Evolutionary conservation across 1,140 invertebrate genomes (phyloP).

Genomic region (Hypothenemus hampei): DNA sequence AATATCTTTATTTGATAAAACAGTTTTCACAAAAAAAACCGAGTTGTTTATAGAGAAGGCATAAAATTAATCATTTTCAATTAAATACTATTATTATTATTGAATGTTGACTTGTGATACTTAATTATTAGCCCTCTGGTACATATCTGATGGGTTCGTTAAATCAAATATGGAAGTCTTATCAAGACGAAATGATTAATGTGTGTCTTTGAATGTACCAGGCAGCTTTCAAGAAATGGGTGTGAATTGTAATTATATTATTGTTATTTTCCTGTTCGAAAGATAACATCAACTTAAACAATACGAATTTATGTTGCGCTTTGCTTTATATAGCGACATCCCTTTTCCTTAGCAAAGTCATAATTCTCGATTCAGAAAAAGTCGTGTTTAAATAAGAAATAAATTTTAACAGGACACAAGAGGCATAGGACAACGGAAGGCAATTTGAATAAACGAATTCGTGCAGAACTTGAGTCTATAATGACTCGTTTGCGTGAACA

Average conservation of each 20-base stretch:
- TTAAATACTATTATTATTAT: conserved; percentile 18
- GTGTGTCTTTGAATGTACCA: conserved; percentile 12
- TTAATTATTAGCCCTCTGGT: conserved; percentile 9
- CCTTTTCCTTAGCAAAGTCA: no score
- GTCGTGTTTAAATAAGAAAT: no score
- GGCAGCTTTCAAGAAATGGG: conserved; percentile 10
- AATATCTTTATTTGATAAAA: neutral
- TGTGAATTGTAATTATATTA: conserved; percentile 16
- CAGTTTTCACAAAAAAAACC: neutral
- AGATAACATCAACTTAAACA: conserved; percentile 4
- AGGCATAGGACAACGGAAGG: conserved; percentile 1
- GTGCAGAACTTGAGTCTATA: neutral
- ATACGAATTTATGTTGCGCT: no score
- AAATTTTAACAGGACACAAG: conserved; percentile 1
- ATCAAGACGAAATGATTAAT: conserved; percentile 18
- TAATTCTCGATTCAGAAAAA: no score
- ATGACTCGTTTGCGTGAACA: conserved; percentile 11
- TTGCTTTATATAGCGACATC: no score
- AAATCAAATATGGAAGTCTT: conserved; percentile 15
- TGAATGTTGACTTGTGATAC: conserved; percentile 4
- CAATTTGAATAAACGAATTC: conserved; percentile 10
- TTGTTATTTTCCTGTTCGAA: conserved; percentile 9
- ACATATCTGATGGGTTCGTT: conserved; percentile 15
- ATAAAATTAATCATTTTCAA: conserved; percentile 14
- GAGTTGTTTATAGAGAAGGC: neutral